Base-by-base conservation (phyloP, 2,888 invertebrate genomes). In the Entomobrya proxima region DNA sequence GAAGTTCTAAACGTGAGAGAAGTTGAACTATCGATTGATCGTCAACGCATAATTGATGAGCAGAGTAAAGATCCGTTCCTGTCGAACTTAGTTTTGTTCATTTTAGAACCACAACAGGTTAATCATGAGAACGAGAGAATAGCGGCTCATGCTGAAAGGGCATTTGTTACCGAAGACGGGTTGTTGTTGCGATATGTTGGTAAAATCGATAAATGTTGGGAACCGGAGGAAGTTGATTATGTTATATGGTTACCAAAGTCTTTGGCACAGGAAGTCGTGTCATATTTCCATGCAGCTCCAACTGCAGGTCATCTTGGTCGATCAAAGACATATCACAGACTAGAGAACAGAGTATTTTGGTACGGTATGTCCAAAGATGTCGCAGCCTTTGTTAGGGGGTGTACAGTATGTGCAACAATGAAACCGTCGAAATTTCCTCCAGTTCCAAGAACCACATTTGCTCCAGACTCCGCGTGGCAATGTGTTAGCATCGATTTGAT, bases 291-390 rank as follows among this genome's bases (percentile, higher is more conserved):
- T 80, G 67, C 47, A 35, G 30, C 1, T n/a, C 24, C 44, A 13
- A 7, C 37, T n/a, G 74, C 76, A 0, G 85, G 87, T 15, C 89
- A 89, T 58, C 21, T 85, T 13, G 89, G 88, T 0, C 7, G 81
- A 15, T 24, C 40, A 3, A 87, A 88, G 32, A 88, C 87, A 2
- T 87, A 52, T 72, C 2, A 50, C 15, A 50, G 44, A 24, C 13
- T 88, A 9, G 85, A 88, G 58, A 24, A 44, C 15, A 1, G 85
- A 40, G 61, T 81, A 11, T 88, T 52, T 32, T 88, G 86, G 86
- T 61, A 21, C 18, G 15, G 15, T 0, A 86, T 89, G 88, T 4
- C 72, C 15, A 75, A 40, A 72, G 85, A 87, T 21, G 64, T 86
- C 1, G 47, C 21, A 1, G 30, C n/a, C 2, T 88, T 67, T 24